Evolutionary conservation across 2,888 invertebrate species (phyloP), one percentile per base, ranked within the genome.

Genomic region (Priocnemis perturbator): DNA sequence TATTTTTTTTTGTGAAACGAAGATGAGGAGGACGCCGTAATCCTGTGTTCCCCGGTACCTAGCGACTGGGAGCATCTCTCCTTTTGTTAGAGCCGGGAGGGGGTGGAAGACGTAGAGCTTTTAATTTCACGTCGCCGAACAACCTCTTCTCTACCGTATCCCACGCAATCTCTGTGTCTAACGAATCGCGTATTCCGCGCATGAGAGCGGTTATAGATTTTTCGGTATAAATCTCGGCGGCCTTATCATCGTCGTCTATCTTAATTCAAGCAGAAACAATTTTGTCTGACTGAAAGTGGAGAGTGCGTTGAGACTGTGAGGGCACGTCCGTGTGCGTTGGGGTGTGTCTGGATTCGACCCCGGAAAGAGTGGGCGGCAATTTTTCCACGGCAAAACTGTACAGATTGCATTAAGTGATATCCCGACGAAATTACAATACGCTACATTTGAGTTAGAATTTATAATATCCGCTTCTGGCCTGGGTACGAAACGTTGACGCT

Each of bases 361-460:
- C 66, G 20, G 67, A 60, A 64, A 69, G 62, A 72, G 56, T 62
- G 37, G 65, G 68, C 58, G 60, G 69, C 64, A 71, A 78, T 80
- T 83, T 78, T 79, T 80, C 74, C 72, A 69, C 69, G 67, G 64
- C 71, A 66, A 67, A 65, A 75, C 67, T 62, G 66, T 76, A 67
- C 80, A 86, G 86, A 86, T 87, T 84, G 83, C 85, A 86, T 85
- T 83, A 84, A 84, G 87, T 77, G 88, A 88, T 88, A 87, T 83
- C 85, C 73, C 78, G 71, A 71, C 75, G 79, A 81, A 87, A 86
- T 86, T 85, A 86, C 83, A 87, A 83, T 84, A 86, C 89, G 88
- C 85, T 88, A 88, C 87, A 87, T 88, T 89, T 88, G 87, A 85
- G 83, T 84, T 71, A 84, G 83, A 87, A 89, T 88, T 88, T 88